Base-by-base conservation (phyloP, 2,888 invertebrate genomes). In the Xiphydria camelus region DNA sequence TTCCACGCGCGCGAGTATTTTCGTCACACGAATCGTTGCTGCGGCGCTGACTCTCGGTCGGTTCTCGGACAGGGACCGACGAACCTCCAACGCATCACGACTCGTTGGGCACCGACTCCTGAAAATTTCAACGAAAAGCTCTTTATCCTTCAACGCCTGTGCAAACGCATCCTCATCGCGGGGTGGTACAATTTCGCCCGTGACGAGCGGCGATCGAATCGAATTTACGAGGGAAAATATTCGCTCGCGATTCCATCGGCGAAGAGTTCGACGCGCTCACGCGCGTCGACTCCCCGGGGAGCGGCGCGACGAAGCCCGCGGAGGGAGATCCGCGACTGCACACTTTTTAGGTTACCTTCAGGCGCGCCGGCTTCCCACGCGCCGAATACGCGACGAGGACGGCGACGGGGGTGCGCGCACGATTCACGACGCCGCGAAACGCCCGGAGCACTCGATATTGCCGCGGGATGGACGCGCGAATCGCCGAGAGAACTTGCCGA, bases 21-120 rank as follows among this genome's bases (percentile, higher is more conserved):
- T 72, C 53, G 72, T 74, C 75, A 74, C 73, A 74, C 73, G 51
- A 62, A 67, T 57, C 64, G 62, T 64, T 62, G 62, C 49, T 57
- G 55, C 53, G 64, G 64, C 62, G 64, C 66, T 57, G 61, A 62
- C 57, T 68, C 66, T 61, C 62, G 63, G 61, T 72, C 68, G 64
- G 70, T 70, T 68, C 67, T 69, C 55, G 62, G 61, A 57, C 62
- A 70, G 60, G 65, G 63, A 70, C 66, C 68, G 64, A 62, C 66
- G 57, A 72, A 73, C 67, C 73, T 72, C 71, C 72, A 71, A 74
- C 54, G 57, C 75, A 75, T 75, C 74, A 75, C 75, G 74, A 59
- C 50, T 62, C 39, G 43, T 63, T 65, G 49, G 59, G 61, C 55
- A 55, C 66, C 64, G 64, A 67, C 71, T 66, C 66, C 73, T 73